Evolutionary conservation across 2,888 invertebrate species (phyloP), one percentile per base, ranked within the genome.

Genomic region (Ormyrus nitidulus): DNA sequence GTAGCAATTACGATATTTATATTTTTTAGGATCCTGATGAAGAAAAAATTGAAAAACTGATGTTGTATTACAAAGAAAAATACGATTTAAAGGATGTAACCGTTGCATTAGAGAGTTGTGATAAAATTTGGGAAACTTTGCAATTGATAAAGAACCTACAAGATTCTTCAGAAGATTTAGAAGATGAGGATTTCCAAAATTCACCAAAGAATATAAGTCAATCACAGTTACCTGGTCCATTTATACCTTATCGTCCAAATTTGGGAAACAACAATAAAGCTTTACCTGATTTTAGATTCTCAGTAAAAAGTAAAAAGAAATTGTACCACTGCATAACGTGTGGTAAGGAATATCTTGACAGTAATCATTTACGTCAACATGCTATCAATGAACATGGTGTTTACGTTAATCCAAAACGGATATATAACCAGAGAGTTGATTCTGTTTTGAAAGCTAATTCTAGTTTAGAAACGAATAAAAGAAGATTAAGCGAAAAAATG

Each of bases 111-210:
- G 87, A 89, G 75, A 83, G 85, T 54, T 90, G 90, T 77, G 90
- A 90, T 82, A 90, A 90, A 83, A 90, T 90, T 76, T 90, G 90
- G 89, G 86, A 90, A 73, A 90, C 90, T 4, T 80, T 89, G 62
- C 84, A 90, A 44, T 81, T 90, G 4, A 87, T 90, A 68, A 87
- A 87, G 77, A 84, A 85, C 66, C 66, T 85, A 56, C 62, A 76
- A 69, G 56, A 56, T 58, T 69, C 48, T 78, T 6, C 58, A 13
- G 59, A 70, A 1, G 34, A 34, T 34, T 34, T 34, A 34, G 75
- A 81, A 46, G 80, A 82, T 53, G 54, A 77, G n/a, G 77, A 68
- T 49, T 79, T 69, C 10, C 19, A 61, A 66, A 65, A 54, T 49
- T 68, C 56, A 49, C 66, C 71, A 7, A 76, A 82, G 64, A 79